Evolutionary conservation across 2,888 invertebrate species (phyloP).

Genomic region (Stenichneumon culpator): DNA sequence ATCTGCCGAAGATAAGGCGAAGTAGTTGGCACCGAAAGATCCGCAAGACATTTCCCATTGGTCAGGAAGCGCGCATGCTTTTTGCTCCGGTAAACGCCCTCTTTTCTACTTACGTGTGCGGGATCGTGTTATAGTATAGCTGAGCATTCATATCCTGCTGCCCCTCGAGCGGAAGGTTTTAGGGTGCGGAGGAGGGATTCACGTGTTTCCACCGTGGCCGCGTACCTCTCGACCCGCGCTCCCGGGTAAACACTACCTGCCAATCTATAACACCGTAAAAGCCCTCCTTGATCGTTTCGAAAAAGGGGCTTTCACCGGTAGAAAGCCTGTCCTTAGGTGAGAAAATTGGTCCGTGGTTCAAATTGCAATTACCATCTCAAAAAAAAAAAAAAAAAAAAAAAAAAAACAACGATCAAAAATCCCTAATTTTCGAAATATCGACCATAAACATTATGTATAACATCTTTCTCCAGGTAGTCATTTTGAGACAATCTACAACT

Average conservation of each 20-base stretch:
- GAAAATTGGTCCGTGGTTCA: conserved; percentile 41
- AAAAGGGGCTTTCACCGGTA: conserved; percentile 39
- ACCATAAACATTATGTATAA: too few relatives aligned
- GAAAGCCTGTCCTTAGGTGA: conserved; percentile 20
- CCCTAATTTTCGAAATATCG: neutral
- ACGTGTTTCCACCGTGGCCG: conserved; percentile 2
- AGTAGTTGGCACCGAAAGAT: neutral
- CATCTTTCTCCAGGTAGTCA: too few relatives aligned
- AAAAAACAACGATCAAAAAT: neutral
- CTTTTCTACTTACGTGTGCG: conserved; percentile 44
- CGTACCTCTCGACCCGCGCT: conserved; percentile 35
- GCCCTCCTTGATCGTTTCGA: conserved; percentile 54
- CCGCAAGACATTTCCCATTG: conserved; percentile 50
- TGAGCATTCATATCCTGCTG: conserved; percentile 63
- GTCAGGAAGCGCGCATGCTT: conserved; percentile 64
- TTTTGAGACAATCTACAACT: too few relatives aligned
- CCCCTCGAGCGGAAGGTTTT: neutral
- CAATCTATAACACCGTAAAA: conserved; percentile 57
- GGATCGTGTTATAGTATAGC: conserved; percentile 60
- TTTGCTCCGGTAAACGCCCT: conserved; percentile 59
- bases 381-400: neutral
- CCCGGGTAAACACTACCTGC: conserved; percentile 47
- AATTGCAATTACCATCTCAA: neutral
- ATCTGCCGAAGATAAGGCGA: conserved; percentile 13
- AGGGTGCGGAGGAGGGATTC: conserved; percentile 28